A percentile compares a stretch with the other conserved stretches of the same genome.
Evolutionary conservation across 1,140 invertebrate genomes (phyloP).

Genomic region (Vanessa atalanta): DNA sequence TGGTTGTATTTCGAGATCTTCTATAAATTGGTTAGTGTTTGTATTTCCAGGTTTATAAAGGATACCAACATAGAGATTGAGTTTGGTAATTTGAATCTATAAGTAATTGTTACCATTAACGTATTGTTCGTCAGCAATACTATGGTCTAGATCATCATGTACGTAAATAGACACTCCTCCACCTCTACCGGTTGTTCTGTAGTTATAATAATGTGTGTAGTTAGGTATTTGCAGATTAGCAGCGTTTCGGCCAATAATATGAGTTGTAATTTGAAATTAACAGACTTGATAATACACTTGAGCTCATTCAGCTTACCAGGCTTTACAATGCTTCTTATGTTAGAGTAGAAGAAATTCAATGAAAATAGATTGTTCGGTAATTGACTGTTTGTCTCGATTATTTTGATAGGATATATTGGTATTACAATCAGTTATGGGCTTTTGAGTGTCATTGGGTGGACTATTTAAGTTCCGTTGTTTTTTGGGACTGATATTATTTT

Average conservation of each 20-base stretch:
- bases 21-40: constrained; percentile 8
- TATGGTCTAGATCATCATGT: constrained; percentile 4
- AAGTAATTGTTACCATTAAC: constrained; percentile 11
- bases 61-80: constrained; percentile 10
- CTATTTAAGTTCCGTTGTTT: constrained; percentile 11
- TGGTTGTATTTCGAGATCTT: constrained; percentile 6
- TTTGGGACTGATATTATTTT: constrained; percentile 12
- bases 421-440: constrained; percentile 17
- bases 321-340: constrained; percentile 14
- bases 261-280: constrained; percentile 18
- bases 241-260: constrained; percentile 23
- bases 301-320: constrained; percentile 14
- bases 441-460: constrained; percentile 10
- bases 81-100: constrained; percentile 12
- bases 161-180: constrained; percentile 10
- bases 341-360: constrained; percentile 17
- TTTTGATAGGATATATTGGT: constrained; percentile 14
- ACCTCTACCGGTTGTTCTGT: constrained; percentile 16
- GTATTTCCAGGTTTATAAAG: constrained; percentile 9
- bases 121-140: neutral
- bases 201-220: constrained; percentile 17
- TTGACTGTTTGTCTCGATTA: constrained; percentile 15
- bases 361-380: constrained; percentile 12
- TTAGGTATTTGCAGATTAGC: constrained; percentile 15
- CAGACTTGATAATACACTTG: constrained; percentile 9